Conservation (phyloP, 2,113 vertebrate genomes). For the Ranitomeya imitator region DNA sequence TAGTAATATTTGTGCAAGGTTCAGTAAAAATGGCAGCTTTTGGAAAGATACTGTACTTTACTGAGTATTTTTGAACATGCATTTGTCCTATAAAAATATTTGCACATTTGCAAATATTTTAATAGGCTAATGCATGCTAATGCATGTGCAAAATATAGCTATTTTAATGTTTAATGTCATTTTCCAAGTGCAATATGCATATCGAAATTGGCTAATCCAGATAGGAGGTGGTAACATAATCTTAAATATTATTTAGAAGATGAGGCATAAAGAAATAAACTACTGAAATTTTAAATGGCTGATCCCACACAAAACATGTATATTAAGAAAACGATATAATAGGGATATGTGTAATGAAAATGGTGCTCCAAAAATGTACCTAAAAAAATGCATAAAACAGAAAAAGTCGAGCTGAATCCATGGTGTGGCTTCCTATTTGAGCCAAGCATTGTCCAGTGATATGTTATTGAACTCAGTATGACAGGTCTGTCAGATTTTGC, state of each 20-base stretch:
- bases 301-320: not conserved
- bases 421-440: conserved; percentile 13
- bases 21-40: no score
- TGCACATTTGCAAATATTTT: no score
- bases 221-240: not conserved
- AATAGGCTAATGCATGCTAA: no score
- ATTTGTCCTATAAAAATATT: no score
- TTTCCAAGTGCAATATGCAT: no score
- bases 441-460: conserved; percentile 45
- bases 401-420: not conserved
- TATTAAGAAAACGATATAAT: not conserved
- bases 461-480: conserved; percentile 68
- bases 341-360: not conserved
- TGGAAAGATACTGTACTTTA: no score
- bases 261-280: not conserved
- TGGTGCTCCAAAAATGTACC: not conserved
- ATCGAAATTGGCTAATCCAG: no score
- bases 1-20: no score
- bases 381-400: not conserved
- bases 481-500: conserved; percentile 69
- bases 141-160: no score
- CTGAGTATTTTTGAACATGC: no score
- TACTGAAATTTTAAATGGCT: not conserved
- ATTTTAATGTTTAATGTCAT: no score
- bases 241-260: not conserved